phyloP scores from a whole-genome alignment of 2,113 vertebrate species.

The Sander vitreus region DNA sequence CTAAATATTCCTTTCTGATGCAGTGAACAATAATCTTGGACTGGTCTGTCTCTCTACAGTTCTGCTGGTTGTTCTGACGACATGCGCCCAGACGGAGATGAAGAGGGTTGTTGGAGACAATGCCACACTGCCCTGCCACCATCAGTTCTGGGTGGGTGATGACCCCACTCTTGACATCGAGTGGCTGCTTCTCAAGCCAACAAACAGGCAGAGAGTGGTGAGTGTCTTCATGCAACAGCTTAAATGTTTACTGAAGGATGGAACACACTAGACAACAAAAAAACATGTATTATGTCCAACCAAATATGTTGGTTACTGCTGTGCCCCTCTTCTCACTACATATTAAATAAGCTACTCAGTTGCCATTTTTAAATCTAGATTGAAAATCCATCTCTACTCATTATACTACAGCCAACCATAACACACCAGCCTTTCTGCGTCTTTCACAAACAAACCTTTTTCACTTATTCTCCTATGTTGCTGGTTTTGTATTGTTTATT shows the following conservation, averaged over 20 bases:
- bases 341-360: too few relatives aligned
- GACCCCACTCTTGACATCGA: conserved; percentile 92
- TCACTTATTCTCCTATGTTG: too few relatives aligned
- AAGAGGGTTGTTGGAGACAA: conserved; percentile 92
- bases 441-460: too few relatives aligned
- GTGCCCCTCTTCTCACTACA: too few relatives aligned
- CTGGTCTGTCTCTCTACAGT: conserved; percentile 77
- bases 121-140: conserved; percentile 92
- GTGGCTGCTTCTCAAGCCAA: conserved; percentile 90
- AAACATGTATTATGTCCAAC: too few relatives aligned
- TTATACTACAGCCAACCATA: too few relatives aligned
- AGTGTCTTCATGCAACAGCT: conserved; percentile 49
- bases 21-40: neutral
- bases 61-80: conserved; percentile 79
- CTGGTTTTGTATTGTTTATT: too few relatives aligned
- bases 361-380: too few relatives aligned
- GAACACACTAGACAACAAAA: neutral
- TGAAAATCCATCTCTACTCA: too few relatives aligned
- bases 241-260: neutral
- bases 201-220: conserved; percentile 92
- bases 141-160: conserved; percentile 88
- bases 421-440: too few relatives aligned
- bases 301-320: too few relatives aligned
- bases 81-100: conserved; percentile 88
- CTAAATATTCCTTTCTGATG: neutral